Evolutionary conservation across 2,113 vertebrate genomes (phyloP).

Genomic region (Bothrops jararaca): DNA sequence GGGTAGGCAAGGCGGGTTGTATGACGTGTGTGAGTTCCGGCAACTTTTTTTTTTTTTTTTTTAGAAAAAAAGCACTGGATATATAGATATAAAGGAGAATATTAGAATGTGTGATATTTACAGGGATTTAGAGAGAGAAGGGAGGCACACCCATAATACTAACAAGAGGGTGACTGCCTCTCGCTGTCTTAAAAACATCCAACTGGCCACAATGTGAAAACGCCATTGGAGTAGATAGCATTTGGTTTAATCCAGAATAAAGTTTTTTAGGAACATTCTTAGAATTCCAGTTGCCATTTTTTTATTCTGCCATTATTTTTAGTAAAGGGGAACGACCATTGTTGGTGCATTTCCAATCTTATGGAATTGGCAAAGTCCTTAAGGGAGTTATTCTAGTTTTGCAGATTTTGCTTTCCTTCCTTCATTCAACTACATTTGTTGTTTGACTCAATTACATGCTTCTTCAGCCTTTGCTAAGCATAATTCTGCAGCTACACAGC

Average conservation of each 20-base stretch:
- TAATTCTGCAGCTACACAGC: neutral
- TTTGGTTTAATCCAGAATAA: neutral
- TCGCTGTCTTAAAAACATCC: neutral
- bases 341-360: neutral
- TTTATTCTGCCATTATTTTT: neutral
- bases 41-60: no score
- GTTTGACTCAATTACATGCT: neutral
- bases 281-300: neutral
- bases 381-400: neutral
- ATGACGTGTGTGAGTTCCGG: no score
- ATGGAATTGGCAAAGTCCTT: neutral
- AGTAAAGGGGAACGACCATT: neutral
- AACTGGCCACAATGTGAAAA: neutral
- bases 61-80: no score
- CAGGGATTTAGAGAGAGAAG: neutral
- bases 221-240: neutral
- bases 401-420: neutral
- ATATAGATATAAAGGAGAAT: neutral
- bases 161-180: neutral
- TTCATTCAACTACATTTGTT: neutral
- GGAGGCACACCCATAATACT: neutral
- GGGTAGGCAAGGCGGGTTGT: no score
- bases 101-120: neutral
- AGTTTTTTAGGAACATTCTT: neutral
- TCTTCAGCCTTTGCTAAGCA: conserved; percentile 6